A percentile compares a stretch with the other conserved stretches of the same genome.
phyloP scores from a whole-genome alignment of 2,888 invertebrate species.

The Peribatodes rhomboidaria region DNA sequence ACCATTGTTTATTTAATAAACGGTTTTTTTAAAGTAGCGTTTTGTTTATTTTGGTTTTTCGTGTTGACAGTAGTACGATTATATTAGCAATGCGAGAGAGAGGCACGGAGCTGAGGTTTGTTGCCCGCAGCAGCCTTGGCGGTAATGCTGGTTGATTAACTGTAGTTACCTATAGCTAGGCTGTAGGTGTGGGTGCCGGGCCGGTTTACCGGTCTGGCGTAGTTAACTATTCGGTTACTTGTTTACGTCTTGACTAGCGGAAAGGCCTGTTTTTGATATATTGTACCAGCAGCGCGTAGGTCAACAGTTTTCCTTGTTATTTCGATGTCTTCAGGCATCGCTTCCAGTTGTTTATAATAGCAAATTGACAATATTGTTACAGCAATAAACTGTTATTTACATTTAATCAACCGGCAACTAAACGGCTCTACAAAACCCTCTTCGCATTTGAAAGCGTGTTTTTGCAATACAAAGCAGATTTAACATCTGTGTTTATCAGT shows the following conservation, averaged over 20 bases:
- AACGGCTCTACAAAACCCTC: slow-evolving; percentile 11
- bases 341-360: background rate
- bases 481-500: slow-evolving; percentile 47
- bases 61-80: slow-evolving; percentile 51
- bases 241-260: background rate
- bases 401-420: slow-evolving; percentile 6
- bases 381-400: background rate
- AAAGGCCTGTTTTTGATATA: background rate
- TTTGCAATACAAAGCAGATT: slow-evolving; percentile 39
- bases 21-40: slow-evolving; percentile 27
- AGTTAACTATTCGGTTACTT: slow-evolving; percentile 21
- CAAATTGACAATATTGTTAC: slow-evolving; percentile 1
- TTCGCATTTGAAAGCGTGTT: slow-evolving; percentile 26
- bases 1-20: slow-evolving; percentile 59
- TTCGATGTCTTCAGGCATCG: background rate
- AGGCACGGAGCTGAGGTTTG: slow-evolving; percentile 44
- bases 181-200: slow-evolving; percentile 1
- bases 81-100: slow-evolving; percentile 56
- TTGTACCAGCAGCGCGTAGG: background rate
- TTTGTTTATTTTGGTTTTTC: slow-evolving; percentile 32
- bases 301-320: slow-evolving; percentile 8
- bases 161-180: slow-evolving; percentile 1
- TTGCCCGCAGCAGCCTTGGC: slow-evolving; percentile 50
- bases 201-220: slow-evolving; percentile 36
- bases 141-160: slow-evolving; percentile 40